These are phyloP conservation scores for Callimorpha dominula DNA, from an alignment of 2,888 invertebrate species.

Conservation along the genomic window DNA sequence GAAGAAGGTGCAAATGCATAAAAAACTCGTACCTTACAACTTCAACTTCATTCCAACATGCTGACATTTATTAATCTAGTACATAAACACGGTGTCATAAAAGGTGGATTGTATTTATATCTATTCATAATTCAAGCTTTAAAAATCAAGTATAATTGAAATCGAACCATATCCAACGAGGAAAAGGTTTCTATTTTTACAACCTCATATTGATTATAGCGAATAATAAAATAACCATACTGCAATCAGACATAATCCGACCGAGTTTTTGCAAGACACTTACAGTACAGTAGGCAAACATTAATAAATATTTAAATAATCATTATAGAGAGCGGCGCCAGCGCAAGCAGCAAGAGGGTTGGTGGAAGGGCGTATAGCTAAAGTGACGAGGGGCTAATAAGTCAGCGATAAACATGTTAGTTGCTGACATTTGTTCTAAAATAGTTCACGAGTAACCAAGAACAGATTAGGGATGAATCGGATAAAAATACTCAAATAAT, in stretches of 20 bases:
- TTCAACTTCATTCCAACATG: neutral
- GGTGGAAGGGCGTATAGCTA: constrained; percentile 27
- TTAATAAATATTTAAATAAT: constrained; percentile 42
- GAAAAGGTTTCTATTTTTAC: neutral
- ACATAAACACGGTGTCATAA: neutral
- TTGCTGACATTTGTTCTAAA: neutral
- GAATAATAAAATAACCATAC: neutral
- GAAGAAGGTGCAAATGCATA: neutral
- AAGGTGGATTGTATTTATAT: neutral
- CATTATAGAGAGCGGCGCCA: constrained; percentile 34
- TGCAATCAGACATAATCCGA: neutral
- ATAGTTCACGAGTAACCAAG: too few relatives aligned
- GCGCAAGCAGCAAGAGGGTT: constrained; percentile 29
- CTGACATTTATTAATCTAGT: neutral
- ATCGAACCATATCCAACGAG: neutral
- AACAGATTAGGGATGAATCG: neutral
- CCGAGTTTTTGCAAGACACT: constrained; percentile 20
- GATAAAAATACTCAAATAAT: neutral
- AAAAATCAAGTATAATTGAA: neutral
- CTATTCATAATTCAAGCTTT: neutral
- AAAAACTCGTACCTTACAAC: neutral
- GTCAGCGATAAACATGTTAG: constrained; percentile 9
- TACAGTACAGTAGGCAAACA: constrained; percentile 10
- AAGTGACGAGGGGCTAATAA: constrained; percentile 27
- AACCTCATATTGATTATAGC: neutral